Base-by-base conservation (phyloP, 64 coral and sea anemone genomes). In the Actinia tenebrosa region DNA sequence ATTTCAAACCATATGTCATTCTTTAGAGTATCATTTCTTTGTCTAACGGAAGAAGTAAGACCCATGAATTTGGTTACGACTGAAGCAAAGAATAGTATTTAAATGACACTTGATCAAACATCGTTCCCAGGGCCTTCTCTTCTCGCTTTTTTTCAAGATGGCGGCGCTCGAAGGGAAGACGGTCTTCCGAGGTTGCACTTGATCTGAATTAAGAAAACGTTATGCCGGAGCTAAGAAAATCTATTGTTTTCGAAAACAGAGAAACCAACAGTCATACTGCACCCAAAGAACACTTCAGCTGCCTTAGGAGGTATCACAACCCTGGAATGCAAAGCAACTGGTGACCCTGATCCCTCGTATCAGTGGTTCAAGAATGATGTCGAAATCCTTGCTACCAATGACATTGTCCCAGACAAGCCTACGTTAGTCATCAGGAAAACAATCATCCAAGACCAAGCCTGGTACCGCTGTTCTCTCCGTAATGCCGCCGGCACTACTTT, bases 201-300 rank as follows among this genome's bases (percentile, higher is more conserved):
- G 30, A 37, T 37, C 30, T 37, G 30, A 37, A 37, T 37, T 37
- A 37, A 37, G 30, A 37, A 37, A 37, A 37, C 30, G 30, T 37
- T 37, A 37, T 37, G 30, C 30, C 30, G 30, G 30, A 37, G 30
- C 30, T 37, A 37, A 37, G 30, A 37, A 37, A 37, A 37, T 37
- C 22, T 22, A n/a, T 23, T 66, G 63, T 75, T 75, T 75, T 75
- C 7, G 42, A 75, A 16, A 4, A 8, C 69, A 96, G 94, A 92
- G n/a, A 43, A 44, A n/a, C 94, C 94, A 37, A 88, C 45, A 22
- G 91, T 96, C 27, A 85, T 59, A 10, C 9, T 22, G 4, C 94
- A 96, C 8, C 94, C 94, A 26, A 43, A 77, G 4, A 90, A 96
- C 72, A 88, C 88, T 5, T 92, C 91, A 10, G 91, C 89, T 2